Conservation (phyloP, 1,140 invertebrate species). For the Drosophila trapezifrons region DNA sequence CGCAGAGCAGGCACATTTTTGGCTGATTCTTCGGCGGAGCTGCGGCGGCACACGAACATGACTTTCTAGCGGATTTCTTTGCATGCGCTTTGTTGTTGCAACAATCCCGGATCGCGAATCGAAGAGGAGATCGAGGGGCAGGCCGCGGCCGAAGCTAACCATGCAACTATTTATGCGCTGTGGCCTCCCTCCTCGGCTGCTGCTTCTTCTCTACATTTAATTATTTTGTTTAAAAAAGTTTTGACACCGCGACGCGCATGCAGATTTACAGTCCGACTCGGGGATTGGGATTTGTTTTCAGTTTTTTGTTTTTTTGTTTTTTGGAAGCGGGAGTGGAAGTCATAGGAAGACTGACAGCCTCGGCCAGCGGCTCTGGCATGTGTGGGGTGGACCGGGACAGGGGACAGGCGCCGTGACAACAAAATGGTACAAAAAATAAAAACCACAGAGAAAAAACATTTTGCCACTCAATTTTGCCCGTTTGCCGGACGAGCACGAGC, state of each 20-base stretch:
- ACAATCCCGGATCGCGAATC: background rate
- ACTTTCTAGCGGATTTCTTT: slow-evolving; percentile 82
- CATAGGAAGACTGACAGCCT: slow-evolving; percentile 64
- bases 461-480: slow-evolving; percentile 74
- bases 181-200: slow-evolving; percentile 27
- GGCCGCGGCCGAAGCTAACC: slow-evolving; percentile 15
- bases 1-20: slow-evolving; percentile 57
- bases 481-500: slow-evolving; percentile 67
- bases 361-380: slow-evolving; percentile 60
- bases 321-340: slow-evolving; percentile 50
- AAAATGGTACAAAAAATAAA: slow-evolving; percentile 40
- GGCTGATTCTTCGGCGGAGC: slow-evolving; percentile 42
- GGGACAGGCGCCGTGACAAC: slow-evolving; percentile 51
- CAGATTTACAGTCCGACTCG: slow-evolving; percentile 69
- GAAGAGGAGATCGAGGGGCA: background rate
- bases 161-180: slow-evolving; percentile 52
- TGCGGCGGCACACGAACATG: slow-evolving; percentile 74
- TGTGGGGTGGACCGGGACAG: slow-evolving; percentile 23
- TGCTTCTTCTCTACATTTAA: slow-evolving; percentile 69
- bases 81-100: slow-evolving; percentile 66
- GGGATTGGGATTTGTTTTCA: slow-evolving; percentile 26
- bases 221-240: slow-evolving; percentile 83
- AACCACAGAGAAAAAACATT: slow-evolving; percentile 40
- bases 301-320: slow-evolving; percentile 16
- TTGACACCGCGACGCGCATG: slow-evolving; percentile 81